Percentiles rank a stretch among this genome's conserved stretches.
Evolutionary conservation across 2,113 vertebrate genomes (phyloP).

Genomic region (Suricata suricatta): DNA sequence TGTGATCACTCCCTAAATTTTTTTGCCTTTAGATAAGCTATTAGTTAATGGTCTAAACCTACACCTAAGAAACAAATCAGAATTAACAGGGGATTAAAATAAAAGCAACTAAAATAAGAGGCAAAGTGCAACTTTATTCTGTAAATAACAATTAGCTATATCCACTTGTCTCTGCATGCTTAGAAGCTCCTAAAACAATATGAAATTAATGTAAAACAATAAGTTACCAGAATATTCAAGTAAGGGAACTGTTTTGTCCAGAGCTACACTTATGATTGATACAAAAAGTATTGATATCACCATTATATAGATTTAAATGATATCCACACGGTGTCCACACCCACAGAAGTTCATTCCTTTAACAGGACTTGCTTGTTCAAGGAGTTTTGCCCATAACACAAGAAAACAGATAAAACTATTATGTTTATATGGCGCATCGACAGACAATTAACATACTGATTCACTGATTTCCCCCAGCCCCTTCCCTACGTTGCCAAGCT

Average conservation of each 20-base stretch:
- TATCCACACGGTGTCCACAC: background rate
- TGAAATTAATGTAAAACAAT: background rate
- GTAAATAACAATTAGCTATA: background rate
- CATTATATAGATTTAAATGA: background rate
- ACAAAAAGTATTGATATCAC: background rate
- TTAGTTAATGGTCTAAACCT: background rate
- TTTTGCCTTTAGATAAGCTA: background rate
- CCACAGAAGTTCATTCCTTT: background rate
- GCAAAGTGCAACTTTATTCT: background rate
- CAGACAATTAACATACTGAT: background rate
- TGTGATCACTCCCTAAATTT: background rate
- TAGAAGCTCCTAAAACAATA: conserved; percentile 19
- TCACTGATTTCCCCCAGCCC: background rate
- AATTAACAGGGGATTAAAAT: background rate
- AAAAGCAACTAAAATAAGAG: background rate
- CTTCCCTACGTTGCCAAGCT: background rate
- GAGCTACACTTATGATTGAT: background rate
- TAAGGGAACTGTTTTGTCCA: background rate
- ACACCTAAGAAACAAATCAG: background rate
- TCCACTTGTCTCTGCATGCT: background rate
- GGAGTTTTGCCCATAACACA: background rate
- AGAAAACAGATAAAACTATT: background rate
- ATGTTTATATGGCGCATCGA: background rate
- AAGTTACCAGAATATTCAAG: conserved; percentile 27
- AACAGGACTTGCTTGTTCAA: background rate